A percentile compares a stretch with the other conserved stretches of the same genome.
These are phyloP conservation scores for Lates calcarifer DNA, from an alignment of 2,113 vertebrate genomes.

Conservation along the genomic window DNA sequence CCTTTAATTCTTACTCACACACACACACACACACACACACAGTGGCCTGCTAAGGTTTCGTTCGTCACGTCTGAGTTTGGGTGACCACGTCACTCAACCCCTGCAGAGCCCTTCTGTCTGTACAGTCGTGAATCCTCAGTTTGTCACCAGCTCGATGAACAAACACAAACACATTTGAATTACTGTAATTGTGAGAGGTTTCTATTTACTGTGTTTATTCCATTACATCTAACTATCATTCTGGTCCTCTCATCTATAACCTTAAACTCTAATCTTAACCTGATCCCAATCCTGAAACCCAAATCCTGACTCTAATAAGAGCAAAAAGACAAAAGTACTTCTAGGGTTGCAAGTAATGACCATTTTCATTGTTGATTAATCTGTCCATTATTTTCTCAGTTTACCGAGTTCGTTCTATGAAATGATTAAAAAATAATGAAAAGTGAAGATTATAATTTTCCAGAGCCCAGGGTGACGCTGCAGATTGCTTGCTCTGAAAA, in stretches of 20 bases:
- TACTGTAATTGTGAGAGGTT: not conserved
- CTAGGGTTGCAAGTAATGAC: not conserved
- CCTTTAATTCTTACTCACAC: slow-evolving; percentile 30
- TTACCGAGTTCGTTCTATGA: too few relatives aligned
- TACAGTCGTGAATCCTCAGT: not conserved
- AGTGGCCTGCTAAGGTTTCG: slow-evolving; percentile 30
- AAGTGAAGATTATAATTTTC: not conserved
- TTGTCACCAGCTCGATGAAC: slow-evolving; percentile 12
- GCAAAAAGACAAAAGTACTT: not conserved
- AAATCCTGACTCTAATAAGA: not conserved
- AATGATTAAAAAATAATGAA: not conserved
- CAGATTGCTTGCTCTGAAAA: too few relatives aligned
- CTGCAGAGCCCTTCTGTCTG: slow-evolving; percentile 53
- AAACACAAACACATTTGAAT: slow-evolving; percentile 35
- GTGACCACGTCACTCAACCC: slow-evolving; percentile 42
- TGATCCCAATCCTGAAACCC: too few relatives aligned
- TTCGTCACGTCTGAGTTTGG: slow-evolving; percentile 34
- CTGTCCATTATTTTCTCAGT: not conserved
- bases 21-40: slow-evolving; percentile 15
- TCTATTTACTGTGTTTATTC: not conserved
- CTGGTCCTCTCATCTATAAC: not conserved
- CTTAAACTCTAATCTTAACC: not conserved
- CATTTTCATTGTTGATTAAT: not conserved
- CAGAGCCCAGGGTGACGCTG: too few relatives aligned
- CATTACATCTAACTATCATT: not conserved